phyloP scores from a whole-genome alignment of 2,113 vertebrate species.

The Pomatorhinus ruficollis region DNA sequence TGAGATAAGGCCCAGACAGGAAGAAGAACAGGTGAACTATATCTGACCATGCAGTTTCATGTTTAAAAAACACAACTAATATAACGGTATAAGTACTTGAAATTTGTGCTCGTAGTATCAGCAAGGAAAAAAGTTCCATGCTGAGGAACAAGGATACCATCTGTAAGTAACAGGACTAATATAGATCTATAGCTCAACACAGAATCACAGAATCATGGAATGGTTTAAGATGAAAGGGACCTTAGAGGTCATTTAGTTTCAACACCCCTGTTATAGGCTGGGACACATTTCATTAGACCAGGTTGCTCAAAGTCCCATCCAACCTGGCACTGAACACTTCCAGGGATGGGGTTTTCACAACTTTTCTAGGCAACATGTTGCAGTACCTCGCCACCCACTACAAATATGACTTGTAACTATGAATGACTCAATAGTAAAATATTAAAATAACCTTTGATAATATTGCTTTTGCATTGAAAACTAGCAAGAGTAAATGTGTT shows the following conservation, averaged over 20 bases:
- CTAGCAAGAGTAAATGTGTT: background rate
- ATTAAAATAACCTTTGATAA: background rate
- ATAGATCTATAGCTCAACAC: background rate
- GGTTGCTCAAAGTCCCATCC: background rate
- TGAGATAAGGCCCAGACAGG: background rate
- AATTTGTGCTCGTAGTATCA: background rate
- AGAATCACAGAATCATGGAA: background rate
- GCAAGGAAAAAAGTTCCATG: background rate
- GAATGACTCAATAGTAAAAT: background rate
- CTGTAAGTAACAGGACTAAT: background rate
- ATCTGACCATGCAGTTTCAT: background rate
- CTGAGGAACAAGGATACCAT: background rate
- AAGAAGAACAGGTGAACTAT: background rate
- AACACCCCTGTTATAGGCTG: rapidly evolving
- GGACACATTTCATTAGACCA: background rate
- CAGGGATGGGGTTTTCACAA: too few species aligned
- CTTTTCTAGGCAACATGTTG: background rate
- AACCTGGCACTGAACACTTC: background rate
- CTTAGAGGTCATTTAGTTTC: background rate
- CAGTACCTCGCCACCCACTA: too few species aligned
- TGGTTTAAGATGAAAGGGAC: background rate
- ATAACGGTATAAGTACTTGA: background rate
- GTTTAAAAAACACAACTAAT: background rate
- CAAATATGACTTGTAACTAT: background rate
- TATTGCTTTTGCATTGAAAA: background rate